Evolutionary conservation across 2,797 vertebrate species (phyloP), one percentile per base, ranked within the genome.

Genomic region (Trachurus trachurus): DNA sequence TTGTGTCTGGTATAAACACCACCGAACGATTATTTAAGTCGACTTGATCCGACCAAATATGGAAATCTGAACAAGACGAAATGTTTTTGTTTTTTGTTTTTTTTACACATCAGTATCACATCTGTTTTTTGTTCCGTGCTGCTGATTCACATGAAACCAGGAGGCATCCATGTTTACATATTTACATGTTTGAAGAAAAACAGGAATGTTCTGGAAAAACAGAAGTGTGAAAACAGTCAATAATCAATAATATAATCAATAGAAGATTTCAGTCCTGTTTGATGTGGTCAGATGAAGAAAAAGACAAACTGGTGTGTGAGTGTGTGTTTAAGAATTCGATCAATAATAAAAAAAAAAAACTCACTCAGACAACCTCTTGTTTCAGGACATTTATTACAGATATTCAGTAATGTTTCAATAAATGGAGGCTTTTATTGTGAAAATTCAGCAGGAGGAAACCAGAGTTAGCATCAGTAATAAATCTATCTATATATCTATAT

Each of bases 1-100:
- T 52, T 54, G 22, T 17, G 17, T 61, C 26, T 26, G 53, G 29
- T 59, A 56, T 80, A 52, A 78, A 12, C 29, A 16, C 22, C 50
- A 22, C 21, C 12, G 22, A 52, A 22, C 15, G 7, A 52, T 21
- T 52, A 21, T 52, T 52, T 52, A 5, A 21, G n/a, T 9, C 13
- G 17, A 31, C 17, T 4, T 8, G 9, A 45, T 11, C 31, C 61
- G 56, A 62, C 44, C 40, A 73, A 67, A 63, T 66, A 52, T 65
- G 50, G 50, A 65, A 29, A 22, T 66, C 16, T 58, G n/a, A 1
- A 10, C 6, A 16, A 22, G 40, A 10, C 42, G 15, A 34, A 39
- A 15, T 16, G 13, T 45, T 0, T 8, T 34, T 31, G 40, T 37
- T 53, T 2, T 1, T 57, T 45, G 0, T 8, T 42, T 31, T 31